Percentiles rank a stretch among this genome's conserved stretches.
These are phyloP conservation scores for Drosophila nigromelanica DNA, from an alignment of 1,140 invertebrate species.

Conservation along the genomic window DNA sequence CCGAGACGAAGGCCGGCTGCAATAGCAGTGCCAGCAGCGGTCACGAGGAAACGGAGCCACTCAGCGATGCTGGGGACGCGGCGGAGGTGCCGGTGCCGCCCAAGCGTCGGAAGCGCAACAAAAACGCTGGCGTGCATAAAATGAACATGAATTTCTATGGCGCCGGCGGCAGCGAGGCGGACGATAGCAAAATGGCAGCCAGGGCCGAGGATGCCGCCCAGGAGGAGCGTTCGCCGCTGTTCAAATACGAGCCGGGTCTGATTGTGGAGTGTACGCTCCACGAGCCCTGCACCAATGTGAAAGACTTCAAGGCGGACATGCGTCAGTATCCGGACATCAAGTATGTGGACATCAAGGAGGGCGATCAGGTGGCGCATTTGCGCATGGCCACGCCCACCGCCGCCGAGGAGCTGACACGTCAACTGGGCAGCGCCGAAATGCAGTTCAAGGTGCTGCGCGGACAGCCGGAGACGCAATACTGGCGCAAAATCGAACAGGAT, in stretches of 20 bases:
- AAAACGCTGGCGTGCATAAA: constrained; percentile 62
- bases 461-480: constrained; percentile 87
- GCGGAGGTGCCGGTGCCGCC: constrained; percentile 41
- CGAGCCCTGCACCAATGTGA: constrained; percentile 86
- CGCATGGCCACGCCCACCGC: constrained; percentile 86
- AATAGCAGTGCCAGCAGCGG: constrained; percentile 20
- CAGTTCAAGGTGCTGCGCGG: constrained; percentile 83
- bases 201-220: constrained; percentile 69
- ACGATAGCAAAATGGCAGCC: constrained; percentile 34
- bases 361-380: constrained; percentile 85
- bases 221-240: constrained; percentile 83
- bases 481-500: constrained; percentile 87
- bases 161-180: constrained; percentile 65
- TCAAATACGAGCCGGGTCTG: constrained; percentile 85
- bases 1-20: constrained; percentile 28
- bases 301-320: constrained; percentile 88
- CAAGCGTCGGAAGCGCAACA: constrained; percentile 63
- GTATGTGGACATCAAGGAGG: constrained; percentile 88
- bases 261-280: constrained; percentile 87
- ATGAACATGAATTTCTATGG: constrained; percentile 84
- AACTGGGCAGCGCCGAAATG: constrained; percentile 65
- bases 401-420: constrained; percentile 84
- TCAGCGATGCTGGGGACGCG: constrained; percentile 27
- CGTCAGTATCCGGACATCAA: constrained; percentile 85
- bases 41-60: constrained; percentile 38